Evolutionary conservation across 2,888 invertebrate genomes (phyloP).

Genomic region (Drosophila nr. fundita): DNA sequence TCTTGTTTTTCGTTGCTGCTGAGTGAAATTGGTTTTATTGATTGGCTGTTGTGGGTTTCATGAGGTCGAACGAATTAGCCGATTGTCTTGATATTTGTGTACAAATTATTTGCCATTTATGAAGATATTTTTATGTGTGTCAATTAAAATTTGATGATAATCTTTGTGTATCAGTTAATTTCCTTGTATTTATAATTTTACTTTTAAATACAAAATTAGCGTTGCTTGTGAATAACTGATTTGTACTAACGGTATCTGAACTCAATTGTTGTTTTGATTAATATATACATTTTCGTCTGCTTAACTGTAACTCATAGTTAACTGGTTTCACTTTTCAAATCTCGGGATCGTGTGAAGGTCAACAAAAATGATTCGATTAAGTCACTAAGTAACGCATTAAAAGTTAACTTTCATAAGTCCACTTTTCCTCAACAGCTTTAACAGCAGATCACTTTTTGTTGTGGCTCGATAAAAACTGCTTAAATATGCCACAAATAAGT

Average conservation of each 20-base stretch:
- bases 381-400: background rate
- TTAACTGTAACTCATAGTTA: background rate
- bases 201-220: background rate
- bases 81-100: background rate
- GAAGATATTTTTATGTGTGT: background rate
- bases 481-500: conserved; percentile 19
- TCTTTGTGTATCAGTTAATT: background rate
- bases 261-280: conserved; percentile 1
- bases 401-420: conserved; percentile 11
- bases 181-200: background rate
- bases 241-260: background rate
- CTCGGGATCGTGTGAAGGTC: conserved; percentile 7
- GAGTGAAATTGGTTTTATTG: conserved; percentile 29
- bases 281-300: background rate
- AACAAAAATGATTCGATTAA: conserved; percentile 1
- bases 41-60: conserved; percentile 33
- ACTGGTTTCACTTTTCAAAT: conserved; percentile 1
- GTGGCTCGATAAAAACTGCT: conserved; percentile 15
- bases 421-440: background rate
- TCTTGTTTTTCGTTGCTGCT: background rate
- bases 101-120: background rate
- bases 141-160: background rate
- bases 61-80: conserved; percentile 26
- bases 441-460: conserved; percentile 11
- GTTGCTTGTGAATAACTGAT: background rate